phyloP scores from a whole-genome alignment of 2,888 invertebrate species.

The Meta bourneti region DNA sequence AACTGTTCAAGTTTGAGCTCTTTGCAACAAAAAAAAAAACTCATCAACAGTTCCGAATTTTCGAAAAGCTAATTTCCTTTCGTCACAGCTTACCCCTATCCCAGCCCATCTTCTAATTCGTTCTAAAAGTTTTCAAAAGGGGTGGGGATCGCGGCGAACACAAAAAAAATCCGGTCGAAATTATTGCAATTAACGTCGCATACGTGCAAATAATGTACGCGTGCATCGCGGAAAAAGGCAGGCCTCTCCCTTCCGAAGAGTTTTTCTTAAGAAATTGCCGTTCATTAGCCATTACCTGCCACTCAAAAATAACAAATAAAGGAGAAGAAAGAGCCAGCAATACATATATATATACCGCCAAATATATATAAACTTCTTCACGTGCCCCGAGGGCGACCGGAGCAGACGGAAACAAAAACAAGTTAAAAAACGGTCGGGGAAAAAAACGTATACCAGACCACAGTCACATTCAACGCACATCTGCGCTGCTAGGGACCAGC shows the following conservation, averaged over 20 bases:
- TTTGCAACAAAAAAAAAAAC: too few relatives aligned
- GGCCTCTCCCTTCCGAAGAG: constrained; percentile 27
- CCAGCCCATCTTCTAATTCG: too few relatives aligned
- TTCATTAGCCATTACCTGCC: constrained; percentile 64
- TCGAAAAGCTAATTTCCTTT: too few relatives aligned
- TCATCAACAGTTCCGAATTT: too few relatives aligned
- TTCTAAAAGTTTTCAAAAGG: neutral
- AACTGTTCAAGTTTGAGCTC: too few relatives aligned
- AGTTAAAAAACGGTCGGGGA: constrained; percentile 6
- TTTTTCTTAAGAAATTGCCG: constrained; percentile 40
- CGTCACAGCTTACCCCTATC: too few relatives aligned
- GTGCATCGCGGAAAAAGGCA: neutral
- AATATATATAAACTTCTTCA: constrained; percentile 46
- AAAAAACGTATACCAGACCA: neutral
- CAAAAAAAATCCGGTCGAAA: neutral
- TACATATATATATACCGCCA: constrained; percentile 1
- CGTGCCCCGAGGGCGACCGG: constrained; percentile 25
- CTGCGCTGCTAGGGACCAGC: constrained; percentile 13
- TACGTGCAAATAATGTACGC: constrained; percentile 51
- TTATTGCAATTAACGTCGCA: constrained; percentile 44
- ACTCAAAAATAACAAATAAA: constrained; percentile 46
- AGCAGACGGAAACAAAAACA: constrained; percentile 60
- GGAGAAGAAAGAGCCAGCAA: neutral
- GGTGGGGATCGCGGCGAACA: neutral
- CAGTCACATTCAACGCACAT: constrained; percentile 55